Conservation (phyloP, 2,113 vertebrate species). For the Strigops habroptila region DNA sequence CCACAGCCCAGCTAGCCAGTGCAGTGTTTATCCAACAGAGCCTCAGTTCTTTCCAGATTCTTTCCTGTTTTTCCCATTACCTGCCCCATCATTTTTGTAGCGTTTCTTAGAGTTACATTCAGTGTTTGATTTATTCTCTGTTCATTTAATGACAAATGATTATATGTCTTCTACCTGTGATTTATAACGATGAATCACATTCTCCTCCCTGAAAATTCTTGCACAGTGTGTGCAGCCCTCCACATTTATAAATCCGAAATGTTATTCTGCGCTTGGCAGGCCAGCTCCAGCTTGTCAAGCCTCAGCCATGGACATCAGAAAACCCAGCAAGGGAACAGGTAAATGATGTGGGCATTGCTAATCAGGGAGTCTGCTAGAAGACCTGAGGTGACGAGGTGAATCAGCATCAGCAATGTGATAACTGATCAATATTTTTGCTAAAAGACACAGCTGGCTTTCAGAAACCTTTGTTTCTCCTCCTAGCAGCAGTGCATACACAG, state of each 20-base stretch:
- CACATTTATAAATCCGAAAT: neutral
- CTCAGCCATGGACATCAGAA: rapidly evolving
- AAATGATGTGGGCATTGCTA: neutral
- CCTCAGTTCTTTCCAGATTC: neutral
- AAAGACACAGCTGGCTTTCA: neutral
- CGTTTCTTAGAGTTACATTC: neutral
- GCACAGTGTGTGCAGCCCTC: neutral
- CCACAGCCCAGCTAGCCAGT: neutral
- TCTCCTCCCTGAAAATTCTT: neutral
- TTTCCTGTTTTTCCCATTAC: neutral
- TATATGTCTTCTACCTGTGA: constrained; percentile 3
- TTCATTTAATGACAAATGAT: constrained; percentile 22
- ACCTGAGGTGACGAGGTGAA: neutral
- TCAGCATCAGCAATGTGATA: neutral
- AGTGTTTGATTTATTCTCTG: neutral
- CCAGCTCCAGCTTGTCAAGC: neutral
- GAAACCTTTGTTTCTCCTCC: neutral
- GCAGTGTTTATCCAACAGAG: neutral
- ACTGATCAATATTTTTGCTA: neutral
- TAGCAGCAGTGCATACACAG: rapidly evolving
- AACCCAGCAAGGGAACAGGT: neutral
- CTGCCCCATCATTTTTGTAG: neutral
- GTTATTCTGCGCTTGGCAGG: neutral
- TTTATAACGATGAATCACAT: neutral
- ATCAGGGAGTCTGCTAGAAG: neutral